Percentiles rank a stretch among this genome's conserved stretches.
These are phyloP conservation scores for Phortica okadai DNA, from an alignment of 2,888 invertebrate genomes.

Conservation along the genomic window DNA sequence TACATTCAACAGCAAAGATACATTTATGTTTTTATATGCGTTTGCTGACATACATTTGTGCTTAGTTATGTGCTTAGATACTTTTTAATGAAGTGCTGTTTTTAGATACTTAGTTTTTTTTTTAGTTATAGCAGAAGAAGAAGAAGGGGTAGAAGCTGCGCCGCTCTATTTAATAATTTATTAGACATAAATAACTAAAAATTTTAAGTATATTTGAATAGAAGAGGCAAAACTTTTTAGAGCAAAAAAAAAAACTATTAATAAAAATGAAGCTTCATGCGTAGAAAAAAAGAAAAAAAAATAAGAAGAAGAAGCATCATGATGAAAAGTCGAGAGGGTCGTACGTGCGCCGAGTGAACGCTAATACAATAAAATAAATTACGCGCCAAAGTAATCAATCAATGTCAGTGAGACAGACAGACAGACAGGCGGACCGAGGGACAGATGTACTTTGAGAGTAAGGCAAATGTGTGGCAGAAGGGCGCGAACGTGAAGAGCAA, in stretches of 20 bases:
- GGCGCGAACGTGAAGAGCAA: background rate
- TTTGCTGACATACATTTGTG: no score
- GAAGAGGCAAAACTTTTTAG: no score
- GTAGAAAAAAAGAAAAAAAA: background rate
- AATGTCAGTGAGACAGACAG: conserved; percentile 51
- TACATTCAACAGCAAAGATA: no score
- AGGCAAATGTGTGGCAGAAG: background rate
- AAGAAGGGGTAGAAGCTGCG: no score
- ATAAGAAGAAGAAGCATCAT: background rate
- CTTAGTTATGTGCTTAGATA: background rate
- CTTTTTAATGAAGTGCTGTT: background rate
- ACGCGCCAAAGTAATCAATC: conserved; percentile 65
- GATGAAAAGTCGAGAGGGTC: background rate
- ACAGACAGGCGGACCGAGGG: background rate
- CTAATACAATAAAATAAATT: conserved; percentile 70
- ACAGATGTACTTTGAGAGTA: background rate
- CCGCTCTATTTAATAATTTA: no score
- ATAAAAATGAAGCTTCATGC: conserved; percentile 47
- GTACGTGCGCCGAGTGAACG: conserved; percentile 29
- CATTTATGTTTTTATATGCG: no score
- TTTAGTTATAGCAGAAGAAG: no score
- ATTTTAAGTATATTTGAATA: no score
- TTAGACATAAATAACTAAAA: no score
- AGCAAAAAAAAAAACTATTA: conserved; percentile 51
- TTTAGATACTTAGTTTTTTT: no score